These are phyloP conservation scores for Champsocephalus esox DNA, from an alignment of 2,797 vertebrate species.

Conservation along the genomic window DNA sequence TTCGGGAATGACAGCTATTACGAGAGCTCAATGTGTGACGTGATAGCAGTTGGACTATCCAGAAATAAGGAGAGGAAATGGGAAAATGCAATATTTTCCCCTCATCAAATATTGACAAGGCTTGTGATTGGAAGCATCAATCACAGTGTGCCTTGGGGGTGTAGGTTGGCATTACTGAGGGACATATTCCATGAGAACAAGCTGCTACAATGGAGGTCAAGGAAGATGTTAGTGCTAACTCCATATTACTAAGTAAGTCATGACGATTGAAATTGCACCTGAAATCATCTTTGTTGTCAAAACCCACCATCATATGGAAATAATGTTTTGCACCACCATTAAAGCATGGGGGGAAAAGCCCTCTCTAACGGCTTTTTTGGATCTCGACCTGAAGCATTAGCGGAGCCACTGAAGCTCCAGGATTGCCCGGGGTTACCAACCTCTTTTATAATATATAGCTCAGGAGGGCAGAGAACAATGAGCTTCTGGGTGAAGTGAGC, in stretches of 20 bases:
- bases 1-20: background rate
- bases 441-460: conserved; percentile 19
- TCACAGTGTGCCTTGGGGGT: conserved; percentile 9
- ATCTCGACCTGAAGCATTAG: conserved; percentile 20
- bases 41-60: background rate
- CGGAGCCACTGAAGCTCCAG: conserved; percentile 6
- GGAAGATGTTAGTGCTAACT: conserved; percentile 16
- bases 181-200: conserved; percentile 41
- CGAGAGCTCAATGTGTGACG: conserved; percentile 11
- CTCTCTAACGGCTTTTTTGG: background rate
- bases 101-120: conserved; percentile 52
- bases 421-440: background rate
- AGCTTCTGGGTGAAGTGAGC: conserved; percentile 33
- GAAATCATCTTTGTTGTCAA: background rate
- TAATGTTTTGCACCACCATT: no score
- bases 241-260: background rate
- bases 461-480: conserved; percentile 30
- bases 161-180: conserved; percentile 7
- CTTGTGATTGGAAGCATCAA: conserved; percentile 46
- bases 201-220: conserved; percentile 6
- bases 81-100: background rate
- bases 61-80: background rate
- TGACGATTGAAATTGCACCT: background rate
- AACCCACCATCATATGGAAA: background rate
- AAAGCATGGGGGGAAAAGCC: no score